phyloP scores from a whole-genome alignment of 2,888 invertebrate genomes.

The Tetragonisca angustula region DNA sequence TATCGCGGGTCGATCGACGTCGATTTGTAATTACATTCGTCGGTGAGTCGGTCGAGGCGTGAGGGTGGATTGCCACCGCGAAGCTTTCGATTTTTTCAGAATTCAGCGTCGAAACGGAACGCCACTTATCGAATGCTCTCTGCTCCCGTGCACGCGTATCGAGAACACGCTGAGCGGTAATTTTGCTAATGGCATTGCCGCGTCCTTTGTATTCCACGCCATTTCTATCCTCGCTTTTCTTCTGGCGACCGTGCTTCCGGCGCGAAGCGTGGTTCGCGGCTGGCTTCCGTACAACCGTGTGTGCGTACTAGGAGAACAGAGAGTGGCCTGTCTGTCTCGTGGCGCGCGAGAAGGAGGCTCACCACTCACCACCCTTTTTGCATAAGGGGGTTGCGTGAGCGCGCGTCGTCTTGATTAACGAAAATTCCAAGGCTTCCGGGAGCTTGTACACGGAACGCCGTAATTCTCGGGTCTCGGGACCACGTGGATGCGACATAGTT shows the following conservation, averaged over 20 bases:
- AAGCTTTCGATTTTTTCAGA: slow-evolving; percentile 39
- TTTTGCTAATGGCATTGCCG: slow-evolving; percentile 81
- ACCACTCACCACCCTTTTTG: background rate
- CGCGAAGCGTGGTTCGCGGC: slow-evolving; percentile 20
- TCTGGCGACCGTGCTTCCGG: slow-evolving; percentile 31
- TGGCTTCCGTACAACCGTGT: background rate
- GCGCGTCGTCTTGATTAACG: slow-evolving; percentile 7
- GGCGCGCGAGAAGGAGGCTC: background rate
- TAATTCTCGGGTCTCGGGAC: background rate
- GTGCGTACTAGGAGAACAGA: background rate
- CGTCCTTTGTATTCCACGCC: slow-evolving; percentile 73
- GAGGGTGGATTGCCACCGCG: background rate
- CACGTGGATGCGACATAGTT: background rate
- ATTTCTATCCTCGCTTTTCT: slow-evolving; percentile 57
- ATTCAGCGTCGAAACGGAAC: slow-evolving; percentile 20
- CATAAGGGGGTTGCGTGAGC: background rate
- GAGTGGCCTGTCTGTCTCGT: background rate
- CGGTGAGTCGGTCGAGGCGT: slow-evolving; percentile 27
- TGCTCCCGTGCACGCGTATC: slow-evolving; percentile 67
- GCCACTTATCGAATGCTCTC: slow-evolving; percentile 38
- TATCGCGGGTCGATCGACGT: slow-evolving; percentile 27
- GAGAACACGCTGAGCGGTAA: slow-evolving; percentile 80
- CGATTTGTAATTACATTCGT: slow-evolving; percentile 43
- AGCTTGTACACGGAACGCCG: background rate
- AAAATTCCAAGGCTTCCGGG: slow-evolving; percentile 7